Percentiles rank a stretch among this genome's conserved stretches.
Conservation (phyloP, 2,797 vertebrate genomes). For the Pyrrhura leucotis region DNA sequence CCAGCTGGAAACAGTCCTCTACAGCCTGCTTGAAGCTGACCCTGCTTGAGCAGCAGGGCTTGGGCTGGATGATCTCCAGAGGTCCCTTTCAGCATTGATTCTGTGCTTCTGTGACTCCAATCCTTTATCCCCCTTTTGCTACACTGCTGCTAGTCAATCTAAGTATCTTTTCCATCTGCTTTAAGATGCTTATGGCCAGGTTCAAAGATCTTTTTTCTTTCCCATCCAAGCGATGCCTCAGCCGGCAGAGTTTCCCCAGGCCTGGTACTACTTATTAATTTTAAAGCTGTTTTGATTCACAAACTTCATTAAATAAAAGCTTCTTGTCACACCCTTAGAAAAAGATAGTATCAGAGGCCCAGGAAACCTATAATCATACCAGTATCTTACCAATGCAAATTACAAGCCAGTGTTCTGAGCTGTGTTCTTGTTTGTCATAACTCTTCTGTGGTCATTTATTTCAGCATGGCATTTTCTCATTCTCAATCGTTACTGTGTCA, state of each 20-base stretch:
- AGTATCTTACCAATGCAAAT: neutral
- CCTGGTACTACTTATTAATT: neutral
- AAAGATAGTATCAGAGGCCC: conserved; percentile 31
- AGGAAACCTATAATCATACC: conserved; percentile 14
- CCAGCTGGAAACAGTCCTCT: neutral
- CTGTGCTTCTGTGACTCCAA: neutral
- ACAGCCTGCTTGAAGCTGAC: neutral
- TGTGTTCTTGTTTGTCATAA: neutral
- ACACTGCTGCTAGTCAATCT: neutral
- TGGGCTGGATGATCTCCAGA: neutral
- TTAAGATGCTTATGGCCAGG: neutral
- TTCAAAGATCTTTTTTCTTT: neutral
- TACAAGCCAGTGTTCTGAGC: neutral
- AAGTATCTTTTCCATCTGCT: neutral
- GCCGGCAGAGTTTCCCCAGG: neutral
- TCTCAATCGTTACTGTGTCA: neutral
- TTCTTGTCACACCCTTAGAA: conserved; percentile 28
- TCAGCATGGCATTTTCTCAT: neutral
- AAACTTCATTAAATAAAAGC: conserved; percentile 34
- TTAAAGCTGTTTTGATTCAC: conserved; percentile 39
- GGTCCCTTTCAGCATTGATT: neutral
- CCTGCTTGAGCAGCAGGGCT: neutral
- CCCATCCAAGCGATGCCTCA: neutral
- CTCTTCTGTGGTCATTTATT: neutral
- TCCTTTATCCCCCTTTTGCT: neutral